A percentile compares a stretch with the other conserved stretches of the same genome.
Conservation (phyloP, 2,113 vertebrate genomes). For the Chunga burmeisteri region DNA sequence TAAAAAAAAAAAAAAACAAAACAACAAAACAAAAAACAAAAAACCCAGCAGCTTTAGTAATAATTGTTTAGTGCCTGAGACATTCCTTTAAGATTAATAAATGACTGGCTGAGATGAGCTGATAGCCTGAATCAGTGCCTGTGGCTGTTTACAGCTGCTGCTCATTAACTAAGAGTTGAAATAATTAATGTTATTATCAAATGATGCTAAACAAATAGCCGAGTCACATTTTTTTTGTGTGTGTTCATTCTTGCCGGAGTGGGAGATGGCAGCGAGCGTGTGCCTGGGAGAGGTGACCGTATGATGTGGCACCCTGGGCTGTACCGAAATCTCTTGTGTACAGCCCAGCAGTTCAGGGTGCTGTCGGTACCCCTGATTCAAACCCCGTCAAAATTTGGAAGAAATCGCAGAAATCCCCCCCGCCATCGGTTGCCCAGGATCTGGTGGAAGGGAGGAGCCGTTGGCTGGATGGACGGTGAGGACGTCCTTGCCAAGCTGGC, state of each 20-base stretch:
- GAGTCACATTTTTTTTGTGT: not conserved
- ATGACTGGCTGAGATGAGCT: not conserved
- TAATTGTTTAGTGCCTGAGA: not conserved
- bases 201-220: not conserved
- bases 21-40: not conserved
- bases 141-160: not conserved
- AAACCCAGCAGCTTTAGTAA: not conserved
- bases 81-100: not conserved
- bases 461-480: not conserved
- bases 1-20: not conserved
- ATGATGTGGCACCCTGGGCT: accelerated
- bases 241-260: not conserved
- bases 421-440: accelerated
- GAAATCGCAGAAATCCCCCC: not conserved
- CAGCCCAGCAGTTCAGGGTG: not conserved
- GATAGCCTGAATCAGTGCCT: not conserved
- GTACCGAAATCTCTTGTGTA: accelerated
- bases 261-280: not conserved
- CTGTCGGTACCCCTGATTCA: accelerated
- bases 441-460: not conserved
- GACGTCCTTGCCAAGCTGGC: accelerated
- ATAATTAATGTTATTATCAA: constrained; percentile 29
- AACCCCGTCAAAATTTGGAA: not conserved
- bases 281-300: accelerated
- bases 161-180: not conserved